Conservation (phyloP, 1,140 invertebrate genomes). For the Kradibia gibbosae region DNA sequence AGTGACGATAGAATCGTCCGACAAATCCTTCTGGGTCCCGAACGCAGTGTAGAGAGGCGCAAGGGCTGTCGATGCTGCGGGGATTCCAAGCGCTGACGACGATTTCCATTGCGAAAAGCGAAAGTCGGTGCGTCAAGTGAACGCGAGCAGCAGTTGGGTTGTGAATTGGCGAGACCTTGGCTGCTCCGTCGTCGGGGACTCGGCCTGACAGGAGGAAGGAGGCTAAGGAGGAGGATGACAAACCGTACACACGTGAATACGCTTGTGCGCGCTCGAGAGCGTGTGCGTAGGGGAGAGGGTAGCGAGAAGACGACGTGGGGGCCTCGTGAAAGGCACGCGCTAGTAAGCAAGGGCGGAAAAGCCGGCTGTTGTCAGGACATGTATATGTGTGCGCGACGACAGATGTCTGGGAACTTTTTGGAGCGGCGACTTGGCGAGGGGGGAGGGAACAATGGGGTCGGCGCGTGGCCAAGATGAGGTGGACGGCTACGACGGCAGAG, state of each 20-base stretch:
- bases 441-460: slow-evolving; percentile 38
- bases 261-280: too few species aligned
- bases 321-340: background rate
- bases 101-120: too few species aligned
- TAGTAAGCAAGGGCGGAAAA: slow-evolving; percentile 39
- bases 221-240: background rate
- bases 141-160: background rate
- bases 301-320: background rate
- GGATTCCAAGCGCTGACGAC: too few species aligned
- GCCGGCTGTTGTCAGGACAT: slow-evolving; percentile 25
- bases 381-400: slow-evolving; percentile 54
- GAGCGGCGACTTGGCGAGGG: background rate
- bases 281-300: too few species aligned
- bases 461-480: slow-evolving; percentile 54
- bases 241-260: too few species aligned
- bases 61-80: too few species aligned
- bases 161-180: too few species aligned
- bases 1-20: too few species aligned
- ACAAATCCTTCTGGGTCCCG: too few species aligned
- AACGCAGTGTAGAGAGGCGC: too few species aligned
- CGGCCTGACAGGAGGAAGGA: background rate
- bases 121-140: background rate
- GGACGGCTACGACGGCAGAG: background rate
- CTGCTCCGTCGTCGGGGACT: too few species aligned
- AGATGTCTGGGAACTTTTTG: slow-evolving; percentile 41